Base-by-base conservation (phyloP, 1,140 invertebrate genomes). In the Ips typographus region DNA sequence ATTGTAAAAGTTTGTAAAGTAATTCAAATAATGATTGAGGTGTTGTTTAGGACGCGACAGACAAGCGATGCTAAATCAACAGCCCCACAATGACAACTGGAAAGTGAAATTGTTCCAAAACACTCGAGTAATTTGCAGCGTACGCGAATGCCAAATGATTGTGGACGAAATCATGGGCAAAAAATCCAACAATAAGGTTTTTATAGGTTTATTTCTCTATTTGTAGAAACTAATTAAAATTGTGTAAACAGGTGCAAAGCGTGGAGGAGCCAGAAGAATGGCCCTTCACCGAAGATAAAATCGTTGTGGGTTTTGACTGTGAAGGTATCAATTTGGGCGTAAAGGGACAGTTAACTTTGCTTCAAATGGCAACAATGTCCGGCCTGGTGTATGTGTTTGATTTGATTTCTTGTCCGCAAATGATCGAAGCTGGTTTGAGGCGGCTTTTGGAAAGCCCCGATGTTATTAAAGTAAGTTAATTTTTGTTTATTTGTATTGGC, bases 301-400 rank as follows among this genome's bases (percentile, higher is more conserved):
- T 85, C 42, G 87, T 90, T 44, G 82, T 96, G 40, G 91, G 91
- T 0, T 88, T 96, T 72, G 94, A 96, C 80, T 94, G 91, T 74
- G 94, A 97, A 83, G 94, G 94, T 36, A 91, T 96, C 4, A 96
- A 96, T 83, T 82, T 96, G 42, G 94, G 94, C 1, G 80, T 88
- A 0, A 94, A 92, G 77, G 93, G 92, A 8, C 89, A 89, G 73
- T 82, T 97, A 39, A 96, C 94, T 0, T 80, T 96, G 38, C 85
- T 96, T 73, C 94, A 96, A 81, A 88, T 98, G 70, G 92, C 90
- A 7, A 93, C 91, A 0, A 86, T 88, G 73, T 84, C 86, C 52
- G 92, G 93, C 36, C 88, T 89, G 77, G 88, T 90, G 1, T 94
- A 90, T 77, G 86, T 98, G 70, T 95, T 98, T 79, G 96, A 98